A percentile compares a stretch with the other conserved stretches of the same genome.
Conservation (phyloP, 2,888 invertebrate species). For the Galerucella calmariensis region DNA sequence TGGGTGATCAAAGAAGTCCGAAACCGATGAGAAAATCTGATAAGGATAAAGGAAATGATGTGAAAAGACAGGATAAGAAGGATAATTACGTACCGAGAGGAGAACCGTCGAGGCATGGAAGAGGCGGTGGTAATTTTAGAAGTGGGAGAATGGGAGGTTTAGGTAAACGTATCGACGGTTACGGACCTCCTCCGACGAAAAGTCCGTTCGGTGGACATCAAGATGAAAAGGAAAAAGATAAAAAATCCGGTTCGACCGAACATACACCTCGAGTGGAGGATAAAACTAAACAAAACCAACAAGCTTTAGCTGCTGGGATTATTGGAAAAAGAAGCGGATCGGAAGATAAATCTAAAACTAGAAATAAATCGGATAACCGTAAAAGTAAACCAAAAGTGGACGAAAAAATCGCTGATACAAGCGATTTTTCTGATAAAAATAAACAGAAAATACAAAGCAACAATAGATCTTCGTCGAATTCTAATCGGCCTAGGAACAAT, state of each 20-base stretch:
- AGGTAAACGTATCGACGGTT: slow-evolving; percentile 76
- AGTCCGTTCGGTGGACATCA: slow-evolving; percentile 73
- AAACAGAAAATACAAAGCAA: slow-evolving; percentile 51
- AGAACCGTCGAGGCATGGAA: slow-evolving; percentile 87
- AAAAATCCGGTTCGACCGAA: slow-evolving; percentile 47
- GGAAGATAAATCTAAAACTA: slow-evolving; percentile 55
- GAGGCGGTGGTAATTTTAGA: slow-evolving; percentile 69
- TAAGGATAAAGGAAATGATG: slow-evolving; percentile 52
- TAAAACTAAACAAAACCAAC: slow-evolving; percentile 75
- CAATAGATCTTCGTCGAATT: slow-evolving; percentile 48
- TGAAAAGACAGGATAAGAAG: slow-evolving; percentile 57
- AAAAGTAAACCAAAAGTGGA: slow-evolving; percentile 52
- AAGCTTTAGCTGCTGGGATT: slow-evolving; percentile 76
- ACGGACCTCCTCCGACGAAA: slow-evolving; percentile 84
- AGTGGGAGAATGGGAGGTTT: slow-evolving; percentile 63
- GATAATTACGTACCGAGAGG: slow-evolving; percentile 85
- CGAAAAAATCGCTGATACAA: slow-evolving; percentile 78
- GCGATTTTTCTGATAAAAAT: slow-evolving; percentile 68
- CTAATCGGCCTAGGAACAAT: slow-evolving; percentile 53
- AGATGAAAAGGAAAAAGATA: slow-evolving; percentile 59
- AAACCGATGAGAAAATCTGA: slow-evolving; percentile 46
- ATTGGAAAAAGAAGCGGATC: slow-evolving; percentile 53
- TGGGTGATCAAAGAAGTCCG: slow-evolving; percentile 44
- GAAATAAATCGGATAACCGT: slow-evolving; percentile 57
- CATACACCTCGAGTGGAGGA: slow-evolving; percentile 66